Base-by-base conservation (phyloP, 2,888 invertebrate species). In the Erannis defoliaria region DNA sequence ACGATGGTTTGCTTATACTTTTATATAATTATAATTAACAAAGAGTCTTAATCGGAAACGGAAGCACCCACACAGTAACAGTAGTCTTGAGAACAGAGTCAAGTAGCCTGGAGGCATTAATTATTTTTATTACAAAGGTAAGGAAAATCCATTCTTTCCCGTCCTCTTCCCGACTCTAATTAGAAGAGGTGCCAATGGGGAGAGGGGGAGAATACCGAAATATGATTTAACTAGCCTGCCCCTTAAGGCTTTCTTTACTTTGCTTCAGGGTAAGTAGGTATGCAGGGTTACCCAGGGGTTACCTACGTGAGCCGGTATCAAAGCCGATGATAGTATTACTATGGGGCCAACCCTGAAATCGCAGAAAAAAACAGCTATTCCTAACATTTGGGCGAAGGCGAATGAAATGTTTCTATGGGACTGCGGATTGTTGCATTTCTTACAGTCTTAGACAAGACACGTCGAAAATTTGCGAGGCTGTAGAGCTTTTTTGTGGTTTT, bases 41-140 rank as follows among this genome's bases (percentile, higher is more conserved):
- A 33, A 29, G 29, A 49, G 10, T 42, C 16, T 21, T 31, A 33
- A 46, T 12, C 38, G 42, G 35, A 57, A 42, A 8, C 49, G 48
- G 46, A 50, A 57, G 42, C 12, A n/a, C 10, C n/a, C 40, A 31
- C 51, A 51, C 18, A 51, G 51, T 26, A 35, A 33, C 19, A 38
- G 40, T 38, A 53, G 46, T 58, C 40, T 54, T 35, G 42, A 10
- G 35, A 56, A 40, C 50, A 18, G 33, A 33, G 35, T 51, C 57
- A 53, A 58, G 42, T 12, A 40, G 26, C 54, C 54, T 26, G 48
- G 19, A 42, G 54, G 40, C 37, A 60, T 49, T 55, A 54, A 60
- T 60, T 60, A 42, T 37, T 54, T 54, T 48, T 55, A 60, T 48
- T 43, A 60, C 54, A 48, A 59, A 48, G 48, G 51, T 53, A 53